Conservation (phyloP, 2,888 invertebrate species). For the Thumatha senex region DNA sequence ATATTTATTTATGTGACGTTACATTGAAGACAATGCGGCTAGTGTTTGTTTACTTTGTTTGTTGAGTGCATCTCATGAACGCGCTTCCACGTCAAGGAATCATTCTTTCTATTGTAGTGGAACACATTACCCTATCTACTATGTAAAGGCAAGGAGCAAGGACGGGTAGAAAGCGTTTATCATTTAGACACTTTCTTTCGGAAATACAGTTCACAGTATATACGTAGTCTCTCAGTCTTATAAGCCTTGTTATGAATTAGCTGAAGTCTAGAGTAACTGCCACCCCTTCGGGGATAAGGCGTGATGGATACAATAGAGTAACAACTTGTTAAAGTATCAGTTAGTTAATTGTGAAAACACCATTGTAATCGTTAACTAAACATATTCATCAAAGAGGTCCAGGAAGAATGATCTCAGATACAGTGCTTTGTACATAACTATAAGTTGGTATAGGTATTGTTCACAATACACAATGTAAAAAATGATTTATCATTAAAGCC, state of each 20-base stretch:
- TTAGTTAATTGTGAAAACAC: constrained; percentile 29
- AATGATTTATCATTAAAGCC: constrained; percentile 57
- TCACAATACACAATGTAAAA: constrained; percentile 53
- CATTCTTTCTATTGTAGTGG: constrained; percentile 58
- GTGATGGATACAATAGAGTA: no score
- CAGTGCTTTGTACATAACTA: constrained; percentile 65
- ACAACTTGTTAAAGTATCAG: constrained; percentile 38
- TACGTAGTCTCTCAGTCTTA: constrained; percentile 81
- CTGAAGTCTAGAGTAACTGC: constrained; percentile 55
- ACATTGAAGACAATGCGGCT: constrained; percentile 45
- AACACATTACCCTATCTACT: constrained; percentile 75
- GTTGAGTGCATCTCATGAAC: constrained; percentile 55
- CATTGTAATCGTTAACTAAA: constrained; percentile 29
- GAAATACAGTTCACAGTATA: constrained; percentile 74
- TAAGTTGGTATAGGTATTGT: constrained; percentile 42
- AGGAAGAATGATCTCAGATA: constrained; percentile 48
- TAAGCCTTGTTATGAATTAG: constrained; percentile 69
- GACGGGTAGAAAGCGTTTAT: constrained; percentile 82
- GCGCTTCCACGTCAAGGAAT: constrained; percentile 66
- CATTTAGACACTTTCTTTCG: constrained; percentile 71
- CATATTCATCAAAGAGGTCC: constrained; percentile 24
- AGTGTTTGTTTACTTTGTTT: constrained; percentile 31
- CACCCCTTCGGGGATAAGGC: no score
- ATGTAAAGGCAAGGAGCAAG: constrained; percentile 82
- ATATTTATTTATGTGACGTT: constrained; percentile 40